Base-by-base conservation (phyloP, 2,888 invertebrate genomes). In the Mongoloraphidia duomilia region DNA sequence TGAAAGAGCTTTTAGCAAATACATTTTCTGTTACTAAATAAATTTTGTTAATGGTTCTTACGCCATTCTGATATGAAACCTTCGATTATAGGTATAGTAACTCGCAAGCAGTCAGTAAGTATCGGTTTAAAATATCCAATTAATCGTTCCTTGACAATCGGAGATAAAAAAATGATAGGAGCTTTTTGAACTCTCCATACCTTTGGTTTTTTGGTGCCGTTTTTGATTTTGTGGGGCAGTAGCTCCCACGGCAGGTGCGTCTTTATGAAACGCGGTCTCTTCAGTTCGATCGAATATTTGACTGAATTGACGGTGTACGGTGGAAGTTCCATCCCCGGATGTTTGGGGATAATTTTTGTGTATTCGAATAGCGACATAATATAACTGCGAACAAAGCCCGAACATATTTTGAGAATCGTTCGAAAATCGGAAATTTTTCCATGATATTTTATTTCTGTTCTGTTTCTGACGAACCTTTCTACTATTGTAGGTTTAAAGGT, bases 171-270 rank as follows among this genome's bases (percentile, higher is more conserved):
- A n/a, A n/a, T n/a, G n/a, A n/a, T n/a, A n/a, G n/a, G n/a, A n/a
- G 17, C 4, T 17, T 12, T 41, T 9, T 34, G 35, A 37, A 37
- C 9, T 10, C 5, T 35, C 11, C 14, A 5, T 44, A 64, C 64
- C 57, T 64, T 67, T 2, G 69, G 66, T 49, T 61, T 64, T 50
- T 64, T 69, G 12, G 58, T 57, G 10, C 64, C 63, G n/a, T 58
- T 62, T 49, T 64, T 61, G 39, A 71, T 62, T 54, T 68, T 72
- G 47, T 54, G 64, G 0, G 82, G 81, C n/a, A 82, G 61, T 17
- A 80, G 61, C 1, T 75, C 68, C 46, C 75, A 69, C 0, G 81
- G 80, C 38, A 82, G 63, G 59, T 82, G 82, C 0, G 79, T 76
- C 62, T 82, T 82, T 43, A 82, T 75, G 55, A 75, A 77, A 14